Conservation (phyloP, 2,888 invertebrate genomes). For the Habroteleia sp. region DNA sequence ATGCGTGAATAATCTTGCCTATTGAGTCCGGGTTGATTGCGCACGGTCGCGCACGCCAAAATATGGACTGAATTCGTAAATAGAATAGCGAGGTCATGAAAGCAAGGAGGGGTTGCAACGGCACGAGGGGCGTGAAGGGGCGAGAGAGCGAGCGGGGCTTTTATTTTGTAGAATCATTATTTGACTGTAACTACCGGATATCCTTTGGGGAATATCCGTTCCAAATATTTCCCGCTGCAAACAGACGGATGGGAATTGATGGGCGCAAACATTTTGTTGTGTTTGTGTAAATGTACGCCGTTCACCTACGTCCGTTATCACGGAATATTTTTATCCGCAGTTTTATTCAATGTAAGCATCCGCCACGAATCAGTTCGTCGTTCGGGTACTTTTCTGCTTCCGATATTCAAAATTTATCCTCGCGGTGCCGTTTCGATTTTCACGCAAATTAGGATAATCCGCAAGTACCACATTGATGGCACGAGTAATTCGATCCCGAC, state of each 20-base stretch:
- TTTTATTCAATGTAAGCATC: slow-evolving; percentile 57
- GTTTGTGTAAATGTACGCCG: slow-evolving; percentile 52
- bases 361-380: slow-evolving; percentile 32
- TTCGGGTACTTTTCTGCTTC: slow-evolving; percentile 16
- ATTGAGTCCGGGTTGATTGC: slow-evolving; percentile 59
- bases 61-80: slow-evolving; percentile 61
- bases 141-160: slow-evolving; percentile 41
- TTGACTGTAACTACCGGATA: slow-evolving; percentile 63
- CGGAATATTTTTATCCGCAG: slow-evolving; percentile 52
- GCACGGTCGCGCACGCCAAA: slow-evolving; percentile 56
- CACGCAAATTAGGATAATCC: slow-evolving; percentile 39
- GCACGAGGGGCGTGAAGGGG: not conserved
- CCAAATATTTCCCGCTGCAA: slow-evolving; percentile 61
- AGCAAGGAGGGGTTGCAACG: slow-evolving; percentile 31
- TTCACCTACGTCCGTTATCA: slow-evolving; percentile 32
- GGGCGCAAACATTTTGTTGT: slow-evolving; percentile 55
- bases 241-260: slow-evolving; percentile 60
- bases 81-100: slow-evolving; percentile 62
- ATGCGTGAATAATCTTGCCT: slow-evolving; percentile 67
- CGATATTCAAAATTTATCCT: slow-evolving; percentile 33
- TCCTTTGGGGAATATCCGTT: slow-evolving; percentile 64
- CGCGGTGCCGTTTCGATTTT: slow-evolving; percentile 29
- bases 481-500: slow-evolving; percentile 1
- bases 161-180: slow-evolving; percentile 63
- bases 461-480: slow-evolving; percentile 10